Evolutionary conservation across 2,888 invertebrate species (phyloP).

Genomic region (Rhagonycha fulva): DNA sequence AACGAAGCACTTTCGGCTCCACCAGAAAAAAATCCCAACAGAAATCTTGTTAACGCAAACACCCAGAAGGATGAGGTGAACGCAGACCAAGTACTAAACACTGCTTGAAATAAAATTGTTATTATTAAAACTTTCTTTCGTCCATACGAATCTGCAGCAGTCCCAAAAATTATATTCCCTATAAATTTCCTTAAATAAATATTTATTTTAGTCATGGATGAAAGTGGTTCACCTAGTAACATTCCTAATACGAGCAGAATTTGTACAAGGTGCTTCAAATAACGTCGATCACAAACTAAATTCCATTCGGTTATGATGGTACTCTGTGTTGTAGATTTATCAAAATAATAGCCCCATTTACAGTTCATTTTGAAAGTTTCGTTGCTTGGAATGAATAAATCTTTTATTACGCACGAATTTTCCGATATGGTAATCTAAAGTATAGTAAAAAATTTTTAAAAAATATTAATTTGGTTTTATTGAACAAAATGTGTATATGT

Average conservation of each 20-base stretch:
- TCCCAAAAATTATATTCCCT: constrained; percentile 75
- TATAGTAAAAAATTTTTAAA: too few species aligned
- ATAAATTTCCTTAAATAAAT: constrained; percentile 46
- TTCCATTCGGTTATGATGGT: constrained; percentile 78
- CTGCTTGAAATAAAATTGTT: constrained; percentile 73
- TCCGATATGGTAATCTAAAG: neutral
- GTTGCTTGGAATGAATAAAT: neutral
- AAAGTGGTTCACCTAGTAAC: constrained; percentile 46
- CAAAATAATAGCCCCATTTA: neutral
- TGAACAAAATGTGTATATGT: too few species aligned
- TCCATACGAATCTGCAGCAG: constrained; percentile 77
- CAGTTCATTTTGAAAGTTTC: neutral
- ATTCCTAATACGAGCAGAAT: constrained; percentile 78
- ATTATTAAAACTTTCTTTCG: constrained; percentile 73
- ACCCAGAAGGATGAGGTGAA: constrained; percentile 67
- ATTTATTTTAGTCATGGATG: neutral
- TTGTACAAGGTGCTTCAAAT: constrained; percentile 73
- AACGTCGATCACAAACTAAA: constrained; percentile 68
- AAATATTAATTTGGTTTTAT: too few species aligned
- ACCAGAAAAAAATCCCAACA: constrained; percentile 76
- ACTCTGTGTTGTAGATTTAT: constrained; percentile 4
- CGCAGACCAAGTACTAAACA: constrained; percentile 72
- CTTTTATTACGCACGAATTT: neutral
- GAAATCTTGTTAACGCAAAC: constrained; percentile 70
- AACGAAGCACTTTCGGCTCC: constrained; percentile 52